Conservation (phyloP, 2,888 invertebrate genomes). For the Rosalia funebris region DNA sequence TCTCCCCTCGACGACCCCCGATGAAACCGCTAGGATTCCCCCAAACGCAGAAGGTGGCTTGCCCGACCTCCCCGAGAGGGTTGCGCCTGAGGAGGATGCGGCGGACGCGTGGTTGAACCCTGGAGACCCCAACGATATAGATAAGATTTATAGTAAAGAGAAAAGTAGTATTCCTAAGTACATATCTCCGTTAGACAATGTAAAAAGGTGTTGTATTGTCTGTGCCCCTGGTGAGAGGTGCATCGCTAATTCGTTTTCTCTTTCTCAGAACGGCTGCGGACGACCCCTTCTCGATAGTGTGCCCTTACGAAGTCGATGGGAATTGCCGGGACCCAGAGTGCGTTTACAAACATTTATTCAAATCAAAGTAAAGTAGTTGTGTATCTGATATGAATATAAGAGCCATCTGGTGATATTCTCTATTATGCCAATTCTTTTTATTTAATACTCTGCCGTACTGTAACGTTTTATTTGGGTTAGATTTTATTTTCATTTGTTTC, state of each 20-base stretch:
- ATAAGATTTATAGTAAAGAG: constrained; percentile 35
- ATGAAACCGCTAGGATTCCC: not conserved
- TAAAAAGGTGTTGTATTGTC: constrained; percentile 47
- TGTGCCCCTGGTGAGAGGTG: not conserved
- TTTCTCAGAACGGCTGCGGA: constrained; percentile 44
- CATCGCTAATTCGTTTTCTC: not conserved
- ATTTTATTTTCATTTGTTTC: too few species aligned
- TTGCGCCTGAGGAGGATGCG: not conserved
- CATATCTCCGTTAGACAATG: constrained; percentile 57
- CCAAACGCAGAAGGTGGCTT: not conserved
- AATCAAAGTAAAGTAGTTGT: constrained; percentile 22
- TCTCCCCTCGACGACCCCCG: constrained; percentile 4
- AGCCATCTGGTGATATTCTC: constrained; percentile 1
- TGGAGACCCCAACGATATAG: constrained; percentile 51
- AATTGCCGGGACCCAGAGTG: constrained; percentile 61
- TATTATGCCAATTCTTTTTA: constrained; percentile 11
- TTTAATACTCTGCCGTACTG: not conserved
- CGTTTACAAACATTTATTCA: constrained; percentile 55
- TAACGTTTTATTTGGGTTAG: constrained; percentile 1
- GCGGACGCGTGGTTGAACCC: constrained; percentile 11
- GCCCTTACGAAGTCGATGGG: constrained; percentile 61
- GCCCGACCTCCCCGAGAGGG: not conserved
- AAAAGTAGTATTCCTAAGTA: constrained; percentile 51
- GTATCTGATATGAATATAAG: not conserved
- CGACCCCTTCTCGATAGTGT: constrained; percentile 58